A percentile compares a stretch with the other conserved stretches of the same genome.
phyloP scores from a whole-genome alignment of 2,113 vertebrate genomes.

The Crotalus viridis region DNA sequence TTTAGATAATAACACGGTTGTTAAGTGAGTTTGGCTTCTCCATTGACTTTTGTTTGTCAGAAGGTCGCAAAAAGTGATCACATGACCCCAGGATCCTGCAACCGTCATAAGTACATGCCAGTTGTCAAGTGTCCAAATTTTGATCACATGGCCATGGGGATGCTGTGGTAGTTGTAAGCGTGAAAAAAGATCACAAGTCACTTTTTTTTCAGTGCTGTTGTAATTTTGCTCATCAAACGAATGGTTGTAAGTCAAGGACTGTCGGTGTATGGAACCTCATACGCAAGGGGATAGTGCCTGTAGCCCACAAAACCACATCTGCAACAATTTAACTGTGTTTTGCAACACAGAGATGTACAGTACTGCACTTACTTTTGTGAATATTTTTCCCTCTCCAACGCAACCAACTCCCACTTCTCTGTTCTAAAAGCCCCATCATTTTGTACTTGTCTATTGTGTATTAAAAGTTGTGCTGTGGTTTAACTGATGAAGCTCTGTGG shows the following conservation, averaged over 20 bases:
- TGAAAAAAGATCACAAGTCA: too few relatives aligned
- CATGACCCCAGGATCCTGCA: too few relatives aligned
- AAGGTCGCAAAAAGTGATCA: too few relatives aligned
- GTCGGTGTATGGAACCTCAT: not conserved
- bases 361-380: not conserved
- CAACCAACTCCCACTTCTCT: not conserved
- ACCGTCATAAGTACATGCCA: too few relatives aligned
- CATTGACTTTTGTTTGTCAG: too few relatives aligned
- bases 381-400: not conserved
- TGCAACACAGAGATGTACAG: not conserved
- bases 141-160: too few relatives aligned
- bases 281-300: not conserved
- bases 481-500: not conserved
- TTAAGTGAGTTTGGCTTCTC: too few relatives aligned
- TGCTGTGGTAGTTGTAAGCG: too few relatives aligned
- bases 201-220: not conserved
- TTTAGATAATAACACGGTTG: too few relatives aligned
- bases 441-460: not conserved
- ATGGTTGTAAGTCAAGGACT: not conserved
- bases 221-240: not conserved
- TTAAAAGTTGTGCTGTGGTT: not conserved
- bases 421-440: not conserved
- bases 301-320: not conserved
- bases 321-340: not conserved
- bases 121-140: too few relatives aligned